Evolutionary conservation across 2,797 vertebrate genomes (phyloP).

Genomic region (Cynopterus sphinx): DNA sequence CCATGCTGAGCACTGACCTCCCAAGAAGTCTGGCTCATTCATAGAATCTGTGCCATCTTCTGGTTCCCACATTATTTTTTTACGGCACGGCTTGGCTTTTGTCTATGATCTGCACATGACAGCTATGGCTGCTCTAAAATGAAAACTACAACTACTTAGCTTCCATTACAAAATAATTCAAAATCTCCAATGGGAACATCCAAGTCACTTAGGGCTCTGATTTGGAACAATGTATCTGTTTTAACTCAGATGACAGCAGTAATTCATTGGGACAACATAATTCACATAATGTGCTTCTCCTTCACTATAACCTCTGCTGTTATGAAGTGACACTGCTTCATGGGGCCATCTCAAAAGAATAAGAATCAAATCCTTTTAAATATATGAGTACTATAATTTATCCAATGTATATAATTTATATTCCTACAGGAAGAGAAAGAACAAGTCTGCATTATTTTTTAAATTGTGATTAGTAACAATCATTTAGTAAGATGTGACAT

Average conservation of each 20-base stretch:
- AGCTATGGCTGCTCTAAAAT: constrained; percentile 47
- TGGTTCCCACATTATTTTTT: not conserved
- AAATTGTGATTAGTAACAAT: not conserved
- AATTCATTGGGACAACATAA: constrained; percentile 67
- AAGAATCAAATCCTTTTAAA: not conserved
- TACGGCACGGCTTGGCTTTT: not conserved
- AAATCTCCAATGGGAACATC: constrained; percentile 54
- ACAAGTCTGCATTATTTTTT: not conserved
- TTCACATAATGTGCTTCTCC: constrained; percentile 47
- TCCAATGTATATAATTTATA: not conserved
- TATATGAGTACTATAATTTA: not conserved
- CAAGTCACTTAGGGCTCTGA: constrained; percentile 63
- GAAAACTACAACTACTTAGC: constrained; percentile 73
- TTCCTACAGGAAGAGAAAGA: not conserved
- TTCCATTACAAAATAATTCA: constrained; percentile 72
- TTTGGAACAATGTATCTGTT: constrained; percentile 69
- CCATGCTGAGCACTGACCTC: not conserved
- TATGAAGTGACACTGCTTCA: not conserved
- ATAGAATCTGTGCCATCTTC: not conserved
- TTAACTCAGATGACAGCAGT: constrained; percentile 69
- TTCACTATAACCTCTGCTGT: constrained; percentile 45
- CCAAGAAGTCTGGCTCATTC: constrained; percentile 33
- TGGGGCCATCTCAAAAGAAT: not conserved
- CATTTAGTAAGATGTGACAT: not conserved
- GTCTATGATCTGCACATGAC: constrained; percentile 1